Conservation (phyloP, 53 echinoderm and acorn worm species). For the Stichopus horrens region DNA sequence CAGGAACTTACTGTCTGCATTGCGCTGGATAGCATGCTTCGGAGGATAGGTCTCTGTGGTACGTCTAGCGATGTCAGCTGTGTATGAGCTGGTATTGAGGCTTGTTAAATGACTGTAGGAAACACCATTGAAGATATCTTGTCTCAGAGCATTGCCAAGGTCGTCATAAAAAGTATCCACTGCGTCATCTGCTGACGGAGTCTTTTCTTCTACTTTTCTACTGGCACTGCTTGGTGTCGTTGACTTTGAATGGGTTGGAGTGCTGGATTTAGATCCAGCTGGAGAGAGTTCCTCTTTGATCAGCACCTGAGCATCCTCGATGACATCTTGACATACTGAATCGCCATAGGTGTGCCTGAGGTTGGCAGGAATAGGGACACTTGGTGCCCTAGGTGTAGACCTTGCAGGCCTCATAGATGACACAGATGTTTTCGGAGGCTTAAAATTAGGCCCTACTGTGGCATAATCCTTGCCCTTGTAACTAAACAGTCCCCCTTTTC, state of each 20-base stretch:
- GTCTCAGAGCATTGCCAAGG: conserved; percentile 79
- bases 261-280: conserved; percentile 2
- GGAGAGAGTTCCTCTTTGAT: neutral
- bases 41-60: conserved; percentile 68
- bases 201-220: neutral
- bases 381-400: conserved; percentile 26
- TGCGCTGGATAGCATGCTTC: conserved; percentile 75
- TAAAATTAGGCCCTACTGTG: conserved; percentile 14
- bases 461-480: conserved; percentile 61
- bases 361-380: conserved; percentile 72
- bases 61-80: conserved; percentile 63
- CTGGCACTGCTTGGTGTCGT: neutral
- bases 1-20: conserved; percentile 85
- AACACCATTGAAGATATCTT: conserved; percentile 89
- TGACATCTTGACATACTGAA: conserved; percentile 61
- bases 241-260: conserved; percentile 11
- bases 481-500: conserved; percentile 67
- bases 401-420: neutral
- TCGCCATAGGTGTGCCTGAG: conserved; percentile 76
- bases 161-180: conserved; percentile 67
- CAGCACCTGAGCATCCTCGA: conserved; percentile 38
- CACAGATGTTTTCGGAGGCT: neutral
- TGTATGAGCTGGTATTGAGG: conserved; percentile 88
- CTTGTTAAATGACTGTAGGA: conserved; percentile 75
- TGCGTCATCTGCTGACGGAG: neutral